Base-by-base conservation (phyloP, 2,113 vertebrate species). In the Myiopsitta monachus region DNA sequence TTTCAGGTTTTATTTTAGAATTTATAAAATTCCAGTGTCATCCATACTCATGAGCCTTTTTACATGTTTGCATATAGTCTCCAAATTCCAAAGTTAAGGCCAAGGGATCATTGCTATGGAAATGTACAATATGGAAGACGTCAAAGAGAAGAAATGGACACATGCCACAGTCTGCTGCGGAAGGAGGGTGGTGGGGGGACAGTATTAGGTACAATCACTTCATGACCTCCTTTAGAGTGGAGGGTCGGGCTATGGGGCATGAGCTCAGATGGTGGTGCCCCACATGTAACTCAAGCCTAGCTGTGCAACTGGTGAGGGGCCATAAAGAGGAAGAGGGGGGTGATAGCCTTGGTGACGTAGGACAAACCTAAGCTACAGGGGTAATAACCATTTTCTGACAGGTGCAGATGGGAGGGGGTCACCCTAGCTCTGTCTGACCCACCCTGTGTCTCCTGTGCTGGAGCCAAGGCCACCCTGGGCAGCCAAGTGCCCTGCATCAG, bases 1-100 rank as follows among this genome's bases (percentile, higher is more conserved):
- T 98, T 98, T 96, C 52, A 96, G 97, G 94, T 96, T 99, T 98
- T 99, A 98, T 97, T 99, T 99, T 98, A 98, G 99, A 99, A 99
- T 99, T 98, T 98, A 99, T 99, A 98, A 98, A 98, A 99, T 98
- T 99, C 99, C 99, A 99, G 99, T 99, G 98, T 99, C 98, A 98
- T 98, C 99, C 98, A 97, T 95, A 97, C 93, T 98, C 97, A 98
- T 94, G 97, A 98, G 98, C 98, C 98, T 98, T 98, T 98, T 97
- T 96, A 98, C 97, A 98, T 95, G 98, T 98, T 99, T 99, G 99
- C 99, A 99, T 99, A 99, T 99, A 98, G 98, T 98, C 98, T 98
- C 99, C 98, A 97, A 98, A 97, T 98, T 98, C 98, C 98, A 98
- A 97, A 98, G 97, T 98, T 99, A 99, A 99, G 99, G 99, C 99